Evolutionary conservation across 2,113 vertebrate species (phyloP), one percentile per base, ranked within the genome.

Genomic region (Ictalurus furcatus): DNA sequence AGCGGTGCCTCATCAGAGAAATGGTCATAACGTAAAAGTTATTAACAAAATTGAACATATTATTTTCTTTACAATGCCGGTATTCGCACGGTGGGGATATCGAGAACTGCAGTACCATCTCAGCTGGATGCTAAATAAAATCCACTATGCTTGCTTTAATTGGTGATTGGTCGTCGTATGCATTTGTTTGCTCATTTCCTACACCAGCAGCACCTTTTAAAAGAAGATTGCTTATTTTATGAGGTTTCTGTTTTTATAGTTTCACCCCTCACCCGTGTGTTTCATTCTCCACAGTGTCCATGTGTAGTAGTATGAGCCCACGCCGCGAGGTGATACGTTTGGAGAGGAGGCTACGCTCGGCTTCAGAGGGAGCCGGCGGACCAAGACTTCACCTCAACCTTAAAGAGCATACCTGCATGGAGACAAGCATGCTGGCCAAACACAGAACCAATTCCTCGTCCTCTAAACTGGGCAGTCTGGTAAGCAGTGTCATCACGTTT

Each of bases 381-480:
- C 97, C 96, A 92, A 94, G 96, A 14, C 94, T 97, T 94, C 96
- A 97, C 92, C 94, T 97, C 81, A 98, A 97, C 92, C 96, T 97
- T 37, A 96, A 94, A 91, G 97, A 98, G 69, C 96, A 95, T 89
- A 96, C 95, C 0, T 69, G 90, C 63, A 96, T 96, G 69, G 97
- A 98, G 54, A 91, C 93, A 17, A 95, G 91, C 84, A 95, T 95
- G 90, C 94, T 99, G 48, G 93, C 95, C 71, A 98, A 98, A 88
- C 97, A 97, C 91, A 96, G 97, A 94, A 93, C 97, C 84, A 95
- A 96, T 90, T 99, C 98, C 0, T 98, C 98, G 0, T 98, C 98
- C 34, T 99, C 98, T 87, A 99, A 99, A 96, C 96, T 99, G 93
- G 99, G 98, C 93, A 99, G 98, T 92, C 95, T 99, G 98, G 98